These are phyloP conservation scores for Drosophila rubida DNA, from an alignment of 2,888 invertebrate species.

Conservation along the genomic window DNA sequence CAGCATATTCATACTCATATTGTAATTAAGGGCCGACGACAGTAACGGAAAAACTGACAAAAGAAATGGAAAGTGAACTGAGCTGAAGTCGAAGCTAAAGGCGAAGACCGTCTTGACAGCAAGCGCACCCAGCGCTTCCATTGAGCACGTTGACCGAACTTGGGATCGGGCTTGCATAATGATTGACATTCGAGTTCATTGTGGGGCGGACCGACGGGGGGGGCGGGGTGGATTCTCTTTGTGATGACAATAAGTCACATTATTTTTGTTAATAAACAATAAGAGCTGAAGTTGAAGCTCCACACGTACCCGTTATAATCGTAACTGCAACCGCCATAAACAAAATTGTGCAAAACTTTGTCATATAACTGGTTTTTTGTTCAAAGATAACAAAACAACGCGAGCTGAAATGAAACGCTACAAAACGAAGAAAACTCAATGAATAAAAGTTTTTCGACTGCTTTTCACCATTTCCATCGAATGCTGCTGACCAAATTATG, in stretches of 20 bases:
- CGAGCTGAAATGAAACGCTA: slow-evolving; percentile 25
- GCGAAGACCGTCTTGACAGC: slow-evolving; percentile 12
- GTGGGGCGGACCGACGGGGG: slow-evolving; percentile 11
- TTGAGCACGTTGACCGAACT: slow-evolving; percentile 67
- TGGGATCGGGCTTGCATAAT: slow-evolving; percentile 68
- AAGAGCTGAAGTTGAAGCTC: slow-evolving; percentile 40
- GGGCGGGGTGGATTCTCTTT: neutral
- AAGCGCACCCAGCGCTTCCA: slow-evolving; percentile 31
- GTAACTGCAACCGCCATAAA: slow-evolving; percentile 54
- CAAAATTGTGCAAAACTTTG: slow-evolving; percentile 64
- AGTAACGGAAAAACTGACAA: slow-evolving; percentile 62
- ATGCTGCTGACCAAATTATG: slow-evolving; percentile 25
- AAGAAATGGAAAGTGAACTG: slow-evolving; percentile 65
- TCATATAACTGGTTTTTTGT: slow-evolving; percentile 58
- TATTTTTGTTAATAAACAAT: slow-evolving; percentile 68
- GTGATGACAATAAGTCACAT: slow-evolving; percentile 39
- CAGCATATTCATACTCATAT: slow-evolving; percentile 17
- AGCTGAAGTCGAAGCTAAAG: neutral
- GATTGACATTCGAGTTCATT: slow-evolving; percentile 61
- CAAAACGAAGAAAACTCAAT: slow-evolving; percentile 30
- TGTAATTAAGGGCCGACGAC: slow-evolving; percentile 65
- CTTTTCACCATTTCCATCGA: slow-evolving; percentile 35
- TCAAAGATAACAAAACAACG: slow-evolving; percentile 21
- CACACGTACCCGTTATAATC: slow-evolving; percentile 61
- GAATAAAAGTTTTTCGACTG: slow-evolving; percentile 26